These are phyloP conservation scores for Oophaga sylvatica DNA, from an alignment of 2,797 vertebrate species.

Conservation along the genomic window DNA sequence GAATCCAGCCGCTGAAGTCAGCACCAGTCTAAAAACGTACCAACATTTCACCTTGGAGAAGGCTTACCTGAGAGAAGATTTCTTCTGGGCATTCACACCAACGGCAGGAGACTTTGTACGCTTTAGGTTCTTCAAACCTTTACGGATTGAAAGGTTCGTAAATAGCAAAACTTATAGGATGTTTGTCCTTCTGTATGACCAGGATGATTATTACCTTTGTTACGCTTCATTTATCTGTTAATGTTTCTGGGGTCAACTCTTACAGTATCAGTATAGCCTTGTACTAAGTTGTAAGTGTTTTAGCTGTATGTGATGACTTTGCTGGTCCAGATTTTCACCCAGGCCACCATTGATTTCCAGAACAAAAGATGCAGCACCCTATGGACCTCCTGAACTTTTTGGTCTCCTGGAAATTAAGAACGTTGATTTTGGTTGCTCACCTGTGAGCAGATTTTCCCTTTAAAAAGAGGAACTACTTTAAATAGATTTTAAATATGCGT, in stretches of 20 bases:
- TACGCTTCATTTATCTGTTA: not conserved
- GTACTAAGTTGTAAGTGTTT: too few species aligned
- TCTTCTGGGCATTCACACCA: constrained; percentile 98
- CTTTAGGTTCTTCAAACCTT: constrained; percentile 94
- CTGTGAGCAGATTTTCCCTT: not conserved
- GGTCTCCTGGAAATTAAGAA: too few species aligned
- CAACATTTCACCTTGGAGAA: constrained; percentile 99
- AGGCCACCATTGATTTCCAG: too few species aligned
- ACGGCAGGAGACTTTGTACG: constrained; percentile 93
- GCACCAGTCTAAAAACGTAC: constrained; percentile 97
- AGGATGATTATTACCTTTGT: not conserved
- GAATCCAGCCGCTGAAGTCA: constrained; percentile 95
- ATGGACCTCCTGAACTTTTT: too few species aligned
- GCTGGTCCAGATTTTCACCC: too few species aligned
- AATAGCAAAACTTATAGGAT: not conserved
- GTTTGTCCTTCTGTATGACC: not conserved
- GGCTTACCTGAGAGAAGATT: constrained; percentile 93
- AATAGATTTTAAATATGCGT: too few species aligned
- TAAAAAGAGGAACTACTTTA: not conserved
- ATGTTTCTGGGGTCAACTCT: too few species aligned
- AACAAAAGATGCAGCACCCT: too few species aligned
- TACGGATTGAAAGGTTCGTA: constrained; percentile 89
- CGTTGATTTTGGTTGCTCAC: too few species aligned
- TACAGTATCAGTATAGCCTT: too few species aligned
- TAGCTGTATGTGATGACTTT: too few species aligned